These are phyloP conservation scores for Pygoscelis antarcticus DNA, from an alignment of 2,113 vertebrate genomes.

Conservation along the genomic window DNA sequence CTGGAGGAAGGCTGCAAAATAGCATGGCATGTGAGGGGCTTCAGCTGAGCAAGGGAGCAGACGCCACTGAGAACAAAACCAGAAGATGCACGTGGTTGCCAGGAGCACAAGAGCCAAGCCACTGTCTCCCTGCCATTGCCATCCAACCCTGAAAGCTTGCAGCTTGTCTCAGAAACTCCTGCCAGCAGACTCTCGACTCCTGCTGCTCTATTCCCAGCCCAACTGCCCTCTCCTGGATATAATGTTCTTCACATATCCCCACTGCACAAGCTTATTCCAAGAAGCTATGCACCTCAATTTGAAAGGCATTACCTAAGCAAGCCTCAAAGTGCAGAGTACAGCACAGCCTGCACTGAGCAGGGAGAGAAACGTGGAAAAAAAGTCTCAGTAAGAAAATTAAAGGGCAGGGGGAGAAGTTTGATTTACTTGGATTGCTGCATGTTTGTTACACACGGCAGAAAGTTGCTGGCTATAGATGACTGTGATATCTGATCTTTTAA, in stretches of 20 bases:
- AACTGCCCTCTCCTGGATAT: not conserved
- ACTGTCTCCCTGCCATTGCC: not conserved
- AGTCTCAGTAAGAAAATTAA: not conserved
- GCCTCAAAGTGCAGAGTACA: not conserved
- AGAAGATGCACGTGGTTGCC: not conserved
- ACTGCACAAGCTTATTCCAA: not conserved
- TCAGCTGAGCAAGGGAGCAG: not conserved
- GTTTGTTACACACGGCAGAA: not conserved
- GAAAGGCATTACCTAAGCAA: not conserved
- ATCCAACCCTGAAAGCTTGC: not conserved
- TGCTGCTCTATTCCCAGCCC: not conserved
- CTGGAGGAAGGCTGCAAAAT: not conserved
- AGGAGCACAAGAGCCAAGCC: not conserved
- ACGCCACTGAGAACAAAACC: not conserved
- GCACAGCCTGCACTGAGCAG: not conserved
- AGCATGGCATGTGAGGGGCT: not conserved
- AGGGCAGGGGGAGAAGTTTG: too few species aligned
- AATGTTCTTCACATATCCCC: accelerated
- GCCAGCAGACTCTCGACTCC: not conserved
- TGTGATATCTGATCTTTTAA: not conserved
- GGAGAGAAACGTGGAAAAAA: not conserved
- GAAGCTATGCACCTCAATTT: not conserved
- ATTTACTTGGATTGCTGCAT: not conserved
- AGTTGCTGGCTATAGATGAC: not conserved
- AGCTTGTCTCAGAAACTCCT: not conserved